Evolutionary conservation across 2,113 vertebrate genomes (phyloP), one percentile per base, ranked within the genome.

Genomic region (Cettia cetti): DNA sequence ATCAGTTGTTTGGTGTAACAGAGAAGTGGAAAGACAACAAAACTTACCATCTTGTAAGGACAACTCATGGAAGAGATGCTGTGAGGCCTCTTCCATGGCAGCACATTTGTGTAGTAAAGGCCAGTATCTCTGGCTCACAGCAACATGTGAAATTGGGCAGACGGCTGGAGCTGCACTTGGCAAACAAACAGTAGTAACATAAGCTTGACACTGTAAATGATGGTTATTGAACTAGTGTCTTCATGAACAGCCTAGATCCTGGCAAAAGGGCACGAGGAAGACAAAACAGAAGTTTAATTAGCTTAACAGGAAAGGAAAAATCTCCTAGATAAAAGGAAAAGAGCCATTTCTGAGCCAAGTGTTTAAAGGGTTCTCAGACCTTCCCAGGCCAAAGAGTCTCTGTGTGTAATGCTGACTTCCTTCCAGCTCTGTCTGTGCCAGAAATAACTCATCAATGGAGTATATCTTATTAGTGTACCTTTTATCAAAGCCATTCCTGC

Each of bases 251-350:
- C 68, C 75, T 77, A 35, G 71, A 82, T 78, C 44, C 61, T 96
- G 93, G 93, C 90, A 96, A 95, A 94, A 95, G 72, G 85, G 90
- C 85, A 72, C 47, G 52, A 93, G 39, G 81, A 86, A 96, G 93
- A 95, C 92, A 92, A 96, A 95, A 83, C 74, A 94, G 75, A 89
- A 92, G 93, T 91, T 95, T 94, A 94, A 96, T 94, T 94, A 95
- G 74, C 88, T 97, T 76, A 94, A 96, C 91, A 95, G 95, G 90
- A 96, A 97, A 95, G 87, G 76, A 93, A 95, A 92, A 95, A 64
- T 74, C 89, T 92, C 82, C 76, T 37, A 94, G 87, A 96, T 95
- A 94, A 96, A 96, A 96, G 80, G 90, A 94, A 95, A 74, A 82
- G 53, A 75, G 74, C 8, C 30, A 71, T 82, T 95, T 93, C 93